Percentiles rank a stretch among this genome's conserved stretches.
These are phyloP conservation scores for Calvadosia cruxmelitensis DNA, from an alignment of 30 jellyfish, hydroid and myxozoan species.

Conservation along the genomic window DNA sequence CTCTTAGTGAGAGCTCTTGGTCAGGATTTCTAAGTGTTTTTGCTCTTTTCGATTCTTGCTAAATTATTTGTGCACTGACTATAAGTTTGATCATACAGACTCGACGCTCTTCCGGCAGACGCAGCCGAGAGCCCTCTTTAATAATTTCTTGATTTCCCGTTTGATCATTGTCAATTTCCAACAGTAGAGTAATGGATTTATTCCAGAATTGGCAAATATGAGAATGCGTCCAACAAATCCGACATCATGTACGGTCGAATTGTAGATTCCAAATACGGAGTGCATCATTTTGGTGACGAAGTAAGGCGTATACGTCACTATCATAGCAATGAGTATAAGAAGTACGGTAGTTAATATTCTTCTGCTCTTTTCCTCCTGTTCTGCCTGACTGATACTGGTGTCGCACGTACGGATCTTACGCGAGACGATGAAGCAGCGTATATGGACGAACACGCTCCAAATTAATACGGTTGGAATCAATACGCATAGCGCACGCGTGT, in stretches of 20 bases:
- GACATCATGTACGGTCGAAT: background rate
- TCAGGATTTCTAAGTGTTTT: too few relatives aligned
- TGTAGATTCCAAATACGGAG: background rate
- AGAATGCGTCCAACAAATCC: background rate
- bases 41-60: too few relatives aligned
- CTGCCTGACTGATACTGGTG: background rate
- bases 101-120: too few relatives aligned
- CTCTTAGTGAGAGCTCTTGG: too few relatives aligned
- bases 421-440: background rate
- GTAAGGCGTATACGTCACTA: background rate
- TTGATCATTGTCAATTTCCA: background rate
- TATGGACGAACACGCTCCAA: constrained; percentile 1
- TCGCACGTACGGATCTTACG: background rate
- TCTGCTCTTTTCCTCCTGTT: background rate
- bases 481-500: background rate
- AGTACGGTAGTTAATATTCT: background rate
- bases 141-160: background rate
- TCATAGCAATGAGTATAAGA: background rate
- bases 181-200: background rate
- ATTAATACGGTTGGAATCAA: background rate
- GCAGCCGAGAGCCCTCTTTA: too few relatives aligned
- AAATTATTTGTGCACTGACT: too few relatives aligned
- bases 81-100: too few relatives aligned
- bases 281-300: background rate
- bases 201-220: background rate